Evolutionary conservation across 1,140 invertebrate genomes (phyloP).

Genomic region (Drosophila takahashii): DNA sequence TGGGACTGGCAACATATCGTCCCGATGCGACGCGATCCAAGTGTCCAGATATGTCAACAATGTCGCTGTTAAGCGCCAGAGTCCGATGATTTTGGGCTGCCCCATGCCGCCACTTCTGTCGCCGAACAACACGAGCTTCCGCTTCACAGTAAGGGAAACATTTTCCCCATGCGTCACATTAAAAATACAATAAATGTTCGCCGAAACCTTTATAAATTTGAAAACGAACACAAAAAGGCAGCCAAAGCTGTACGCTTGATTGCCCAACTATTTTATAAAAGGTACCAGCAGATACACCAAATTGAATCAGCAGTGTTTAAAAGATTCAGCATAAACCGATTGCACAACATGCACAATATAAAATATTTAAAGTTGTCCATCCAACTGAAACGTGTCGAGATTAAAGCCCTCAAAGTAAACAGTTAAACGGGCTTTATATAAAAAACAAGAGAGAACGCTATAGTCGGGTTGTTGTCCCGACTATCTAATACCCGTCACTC

Average conservation of each 20-base stretch:
- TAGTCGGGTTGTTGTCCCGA: too few species aligned
- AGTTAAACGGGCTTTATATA: conserved; percentile 11
- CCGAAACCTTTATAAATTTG: conserved; percentile 39
- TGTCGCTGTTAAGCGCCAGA: conserved; percentile 57
- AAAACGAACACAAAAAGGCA: conserved; percentile 23
- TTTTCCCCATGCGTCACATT: conserved; percentile 48
- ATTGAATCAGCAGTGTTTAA: conserved; percentile 34
- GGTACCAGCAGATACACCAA: conserved; percentile 7
- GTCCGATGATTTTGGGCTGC: conserved; percentile 9
- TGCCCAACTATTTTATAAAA: conserved; percentile 56
- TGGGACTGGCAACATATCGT: conserved; percentile 43
- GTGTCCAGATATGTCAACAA: conserved; percentile 74
- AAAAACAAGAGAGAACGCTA: too few species aligned
- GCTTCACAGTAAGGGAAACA: conserved; percentile 31
- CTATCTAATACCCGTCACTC: too few species aligned
- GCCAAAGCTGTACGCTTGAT: conserved; percentile 34
- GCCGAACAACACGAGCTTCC: conserved; percentile 31
- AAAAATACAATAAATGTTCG: conserved; percentile 26
- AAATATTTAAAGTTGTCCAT: conserved; percentile 12
- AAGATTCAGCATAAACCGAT: conserved; percentile 21
- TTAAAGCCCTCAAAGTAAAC: conserved; percentile 20
- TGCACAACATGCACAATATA: conserved; percentile 11
- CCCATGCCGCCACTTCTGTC: conserved; percentile 24
- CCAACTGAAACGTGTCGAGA: conserved; percentile 23
- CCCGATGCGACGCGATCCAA: conserved; percentile 40